Conservation (phyloP, 2,797 vertebrate species). For the Pseudochaenichthys georgianus region DNA sequence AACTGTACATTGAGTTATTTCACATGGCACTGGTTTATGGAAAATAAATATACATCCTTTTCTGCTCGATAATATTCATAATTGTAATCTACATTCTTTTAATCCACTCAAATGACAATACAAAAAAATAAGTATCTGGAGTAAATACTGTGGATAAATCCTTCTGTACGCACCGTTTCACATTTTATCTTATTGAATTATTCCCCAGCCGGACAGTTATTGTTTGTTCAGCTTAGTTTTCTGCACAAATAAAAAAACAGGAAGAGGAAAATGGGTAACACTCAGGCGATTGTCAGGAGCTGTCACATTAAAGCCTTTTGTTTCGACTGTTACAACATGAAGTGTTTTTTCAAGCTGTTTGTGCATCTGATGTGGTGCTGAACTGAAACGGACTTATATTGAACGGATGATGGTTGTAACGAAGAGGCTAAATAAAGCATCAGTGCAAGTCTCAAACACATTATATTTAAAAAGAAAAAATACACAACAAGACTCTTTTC, state of each 20-base stretch:
- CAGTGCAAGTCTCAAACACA: slow-evolving; percentile 1
- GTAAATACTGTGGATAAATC: slow-evolving; percentile 29
- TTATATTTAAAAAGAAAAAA: not conserved
- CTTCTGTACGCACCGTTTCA: slow-evolving; percentile 46
- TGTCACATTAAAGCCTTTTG: slow-evolving; percentile 68
- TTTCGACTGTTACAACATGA: slow-evolving; percentile 5
- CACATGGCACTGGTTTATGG: slow-evolving; percentile 58
- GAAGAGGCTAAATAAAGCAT: slow-evolving; percentile 9
- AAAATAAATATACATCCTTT: slow-evolving; percentile 69
- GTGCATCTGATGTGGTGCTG: slow-evolving; percentile 13
- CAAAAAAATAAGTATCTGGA: slow-evolving; percentile 53
- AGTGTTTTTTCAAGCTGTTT: slow-evolving; percentile 6
- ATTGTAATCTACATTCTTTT: slow-evolving; percentile 60
- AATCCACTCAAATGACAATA: slow-evolving; percentile 39
- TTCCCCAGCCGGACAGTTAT: slow-evolving; percentile 21
- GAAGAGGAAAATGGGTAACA: slow-evolving; percentile 42
- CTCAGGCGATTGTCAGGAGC: slow-evolving; percentile 80
- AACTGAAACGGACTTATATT: slow-evolving; percentile 21
- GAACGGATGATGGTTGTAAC: not conserved
- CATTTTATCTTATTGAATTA: slow-evolving; percentile 29
- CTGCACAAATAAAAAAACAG: slow-evolving; percentile 24
- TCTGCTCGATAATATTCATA: slow-evolving; percentile 42
- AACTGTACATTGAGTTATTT: slow-evolving; percentile 54
- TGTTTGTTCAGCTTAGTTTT: slow-evolving; percentile 36
- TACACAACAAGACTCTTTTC: slow-evolving; percentile 17